These are phyloP conservation scores for Branchipolynoe longqiensis DNA, from an alignment of 2,888 invertebrate genomes.

Conservation along the genomic window DNA sequence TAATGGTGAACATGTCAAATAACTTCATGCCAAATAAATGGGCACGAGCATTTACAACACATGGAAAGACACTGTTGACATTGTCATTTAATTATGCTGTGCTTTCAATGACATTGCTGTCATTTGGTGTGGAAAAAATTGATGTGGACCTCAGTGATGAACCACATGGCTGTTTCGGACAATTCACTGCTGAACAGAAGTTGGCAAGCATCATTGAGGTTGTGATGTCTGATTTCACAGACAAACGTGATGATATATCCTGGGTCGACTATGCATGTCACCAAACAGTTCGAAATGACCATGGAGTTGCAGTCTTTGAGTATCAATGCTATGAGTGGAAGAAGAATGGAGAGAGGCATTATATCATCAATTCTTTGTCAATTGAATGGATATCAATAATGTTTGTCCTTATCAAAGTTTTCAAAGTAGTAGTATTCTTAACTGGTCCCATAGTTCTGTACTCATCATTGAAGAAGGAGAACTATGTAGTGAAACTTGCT, in stretches of 20 bases:
- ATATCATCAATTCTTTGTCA: slow-evolving; percentile 71
- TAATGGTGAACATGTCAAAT: slow-evolving; percentile 48
- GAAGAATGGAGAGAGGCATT: slow-evolving; percentile 64
- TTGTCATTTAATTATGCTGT: slow-evolving; percentile 79
- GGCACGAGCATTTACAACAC: slow-evolving; percentile 75
- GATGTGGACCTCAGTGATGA: slow-evolving; percentile 66
- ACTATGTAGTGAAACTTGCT: slow-evolving; percentile 72
- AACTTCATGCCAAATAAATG: slow-evolving; percentile 75
- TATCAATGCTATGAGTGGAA: slow-evolving; percentile 73
- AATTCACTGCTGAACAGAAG: slow-evolving; percentile 56
- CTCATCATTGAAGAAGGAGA: slow-evolving; percentile 73
- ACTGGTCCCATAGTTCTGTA: slow-evolving; percentile 77
- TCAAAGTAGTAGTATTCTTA: slow-evolving; percentile 77
- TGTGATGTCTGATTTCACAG: slow-evolving; percentile 70
- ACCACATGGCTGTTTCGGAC: slow-evolving; percentile 57
- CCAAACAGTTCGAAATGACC: slow-evolving; percentile 69
- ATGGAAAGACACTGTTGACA: slow-evolving; percentile 77
- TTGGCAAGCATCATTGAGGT: slow-evolving; percentile 62
- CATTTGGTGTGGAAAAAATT: slow-evolving; percentile 74
- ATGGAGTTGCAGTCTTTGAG: slow-evolving; percentile 72
- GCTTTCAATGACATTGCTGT: slow-evolving; percentile 75
- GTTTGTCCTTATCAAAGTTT: slow-evolving; percentile 72
- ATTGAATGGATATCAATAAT: slow-evolving; percentile 76
- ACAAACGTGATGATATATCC: neutral
- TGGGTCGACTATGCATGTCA: slow-evolving; percentile 70